A percentile compares a stretch with the other conserved stretches of the same genome.
Conservation (phyloP, 1,140 invertebrate species). For the Musca vetustissima region DNA sequence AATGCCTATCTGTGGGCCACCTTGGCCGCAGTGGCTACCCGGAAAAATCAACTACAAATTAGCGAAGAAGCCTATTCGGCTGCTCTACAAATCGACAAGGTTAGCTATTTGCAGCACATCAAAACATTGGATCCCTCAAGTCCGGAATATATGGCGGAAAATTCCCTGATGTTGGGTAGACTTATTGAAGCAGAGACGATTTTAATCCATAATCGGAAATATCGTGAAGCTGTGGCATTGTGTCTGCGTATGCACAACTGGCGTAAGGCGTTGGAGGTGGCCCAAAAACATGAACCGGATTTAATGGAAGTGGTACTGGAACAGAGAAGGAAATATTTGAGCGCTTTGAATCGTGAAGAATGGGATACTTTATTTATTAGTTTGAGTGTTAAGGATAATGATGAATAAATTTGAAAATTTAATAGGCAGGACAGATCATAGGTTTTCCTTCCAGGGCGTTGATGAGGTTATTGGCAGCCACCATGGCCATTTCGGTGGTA, state of each 20-base stretch:
- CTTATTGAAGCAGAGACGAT: slow-evolving; percentile 79
- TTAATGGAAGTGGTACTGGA: slow-evolving; percentile 77
- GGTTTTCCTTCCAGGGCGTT: slow-evolving; percentile 71
- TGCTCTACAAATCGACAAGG: slow-evolving; percentile 87
- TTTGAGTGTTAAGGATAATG: slow-evolving; percentile 60
- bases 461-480: slow-evolving; percentile 80
- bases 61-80: slow-evolving; percentile 90
- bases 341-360: slow-evolving; percentile 74
- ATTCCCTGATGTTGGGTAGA: slow-evolving; percentile 78
- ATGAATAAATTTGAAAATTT: slow-evolving; percentile 15
- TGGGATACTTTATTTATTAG: slow-evolving; percentile 73
- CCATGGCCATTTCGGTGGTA: slow-evolving; percentile 73
- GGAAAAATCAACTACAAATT: slow-evolving; percentile 74
- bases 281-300: slow-evolving; percentile 76
- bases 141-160: slow-evolving; percentile 73
- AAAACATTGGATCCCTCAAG: slow-evolving; percentile 62
- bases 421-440: slow-evolving; percentile 61
- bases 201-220: slow-evolving; percentile 75
- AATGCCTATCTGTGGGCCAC: slow-evolving; percentile 84
- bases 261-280: slow-evolving; percentile 84
- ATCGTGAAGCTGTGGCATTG: slow-evolving; percentile 75
- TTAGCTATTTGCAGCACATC: slow-evolving; percentile 81
- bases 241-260: slow-evolving; percentile 85
- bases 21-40: slow-evolving; percentile 79
- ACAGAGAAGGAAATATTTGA: slow-evolving; percentile 74